phyloP scores from a whole-genome alignment of 2,797 vertebrate species.

The Lagocephalus sceleratus region DNA sequence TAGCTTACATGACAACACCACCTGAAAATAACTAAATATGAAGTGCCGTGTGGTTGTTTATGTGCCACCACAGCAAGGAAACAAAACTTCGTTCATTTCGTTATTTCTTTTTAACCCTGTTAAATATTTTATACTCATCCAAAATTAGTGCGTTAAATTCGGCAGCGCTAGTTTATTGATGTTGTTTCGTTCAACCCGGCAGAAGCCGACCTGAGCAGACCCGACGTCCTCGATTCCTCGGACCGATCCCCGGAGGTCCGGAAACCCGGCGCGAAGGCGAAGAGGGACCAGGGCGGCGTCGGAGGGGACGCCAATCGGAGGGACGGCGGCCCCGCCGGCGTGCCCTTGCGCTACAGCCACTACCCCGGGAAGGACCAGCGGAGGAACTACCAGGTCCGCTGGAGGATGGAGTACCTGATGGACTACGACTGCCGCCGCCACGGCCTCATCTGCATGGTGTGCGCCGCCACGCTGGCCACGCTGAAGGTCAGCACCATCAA shows the following conservation, averaged over 20 bases:
- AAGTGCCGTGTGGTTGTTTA: no score
- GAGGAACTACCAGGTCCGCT: constrained; percentile 86
- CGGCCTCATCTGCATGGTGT: constrained; percentile 86
- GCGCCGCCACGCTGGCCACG: constrained; percentile 80
- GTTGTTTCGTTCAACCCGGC: background rate
- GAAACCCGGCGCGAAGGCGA: constrained; percentile 32
- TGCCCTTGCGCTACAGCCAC: constrained; percentile 62
- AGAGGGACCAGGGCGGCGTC: constrained; percentile 15
- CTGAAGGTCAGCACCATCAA: constrained; percentile 87
- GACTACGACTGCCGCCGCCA: constrained; percentile 86
- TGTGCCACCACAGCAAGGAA: no score
- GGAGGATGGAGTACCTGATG: constrained; percentile 88
- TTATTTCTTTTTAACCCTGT: no score
- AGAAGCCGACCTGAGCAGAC: constrained; percentile 44
- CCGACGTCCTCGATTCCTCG: constrained; percentile 8
- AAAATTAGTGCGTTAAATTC: no score
- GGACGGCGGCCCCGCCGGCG: background rate
- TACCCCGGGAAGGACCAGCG: constrained; percentile 84
- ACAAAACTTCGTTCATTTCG: no score
- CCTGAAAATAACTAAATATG: no score
- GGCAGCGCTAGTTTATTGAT: no score
- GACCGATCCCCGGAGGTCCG: constrained; percentile 17
- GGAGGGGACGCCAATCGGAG: constrained; percentile 24
- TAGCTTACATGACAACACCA: no score
- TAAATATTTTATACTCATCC: no score